Evolutionary conservation across 2,113 vertebrate genomes (phyloP), one percentile per base, ranked within the genome.

Genomic region (Lota lota): DNA sequence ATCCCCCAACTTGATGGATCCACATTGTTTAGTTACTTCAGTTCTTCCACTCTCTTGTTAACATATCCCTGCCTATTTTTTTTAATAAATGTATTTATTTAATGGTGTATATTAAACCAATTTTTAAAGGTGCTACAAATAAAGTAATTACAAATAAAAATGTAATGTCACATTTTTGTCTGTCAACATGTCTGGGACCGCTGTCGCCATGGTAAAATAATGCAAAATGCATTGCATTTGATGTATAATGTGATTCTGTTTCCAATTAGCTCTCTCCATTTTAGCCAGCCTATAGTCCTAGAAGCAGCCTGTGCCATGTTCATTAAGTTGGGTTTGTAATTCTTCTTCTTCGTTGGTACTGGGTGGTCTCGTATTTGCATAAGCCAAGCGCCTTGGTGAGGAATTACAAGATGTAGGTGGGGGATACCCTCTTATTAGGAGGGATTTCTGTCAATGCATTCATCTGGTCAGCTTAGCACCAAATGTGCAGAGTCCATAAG

Each of bases 311-410:
- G 40, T 5, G 40, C 28, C 19, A 56, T 69, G 17, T 72, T 79
- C 75, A 74, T 74, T 79, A 67, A 79, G 76, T 74, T 70, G 64
- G 53, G 22, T 59, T 64, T 70, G 68, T 68, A 70, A 81, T 74
- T 68, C 81, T 66, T 64, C 65, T 66, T 64, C 65, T 53, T 77
- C 70, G 50, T 54, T 59, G 22, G 65, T 60, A 72, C 75, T 62
- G 81, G 85, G 79, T 87, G 85, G 85, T 79, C 87, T 64, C 21
- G 63, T 77, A 81, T 70, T 77, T 83, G 83, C 80, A 83, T 79
- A 74, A 79, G 75, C 68, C 78, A 82, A 83, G 75, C 65, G 40
- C 67, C 73, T 69, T 77, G 61, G 65, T 62, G 78, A 47, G 73
- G 84, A 83, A 74, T 84, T 85, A 83, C 77, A 81, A 77, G 73